Base-by-base conservation (phyloP, 1,140 invertebrate species). In the Galendromus occidentalis region DNA sequence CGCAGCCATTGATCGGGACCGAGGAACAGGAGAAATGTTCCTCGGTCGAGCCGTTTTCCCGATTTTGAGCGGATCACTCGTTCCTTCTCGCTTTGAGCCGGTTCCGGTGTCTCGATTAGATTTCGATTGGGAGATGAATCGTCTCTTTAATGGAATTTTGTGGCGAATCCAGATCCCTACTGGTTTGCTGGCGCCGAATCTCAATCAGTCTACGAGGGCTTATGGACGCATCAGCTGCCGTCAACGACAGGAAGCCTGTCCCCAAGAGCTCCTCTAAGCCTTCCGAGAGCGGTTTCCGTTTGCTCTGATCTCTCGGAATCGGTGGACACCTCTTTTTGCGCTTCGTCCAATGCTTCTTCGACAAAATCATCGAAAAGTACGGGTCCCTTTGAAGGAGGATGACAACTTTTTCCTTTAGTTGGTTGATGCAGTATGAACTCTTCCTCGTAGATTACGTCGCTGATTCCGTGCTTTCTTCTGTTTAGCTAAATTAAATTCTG, bases 261-360 rank as follows among this genome's bases (percentile, higher is more conserved):
- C 20, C 51, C 51, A 14, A 14, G 25, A 59, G 51, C 51, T 29
- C 51, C 51, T 25, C 20, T 59, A 25, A 59, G 51, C 20, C 51
- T 59, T 25, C 51, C 51, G 51, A 25, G 51, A 59, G 25, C 51
- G 25, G 51, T 33, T 25, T 59, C 51, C 14, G 51, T 20, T 14
- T 59, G 51, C 51, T 59, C 51, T 22, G 51, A 59, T 33, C 51
- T 59, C 14, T 17, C 51, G 33, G 51, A 59, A 59, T 59, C 51
- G 14, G 51, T 59, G n/a, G 51, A 59, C 51, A 29, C 51, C n/a
- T 59, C 14, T 14, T 22, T 59, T 14, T 25, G 51, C 14, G 14
- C 14, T 25, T 22, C 51, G 51, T 59, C 51, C 17, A 59, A 25
- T 14, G 51, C 33, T 25, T 59, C 51, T 29, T 18, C 51, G 4